These are phyloP conservation scores for Numida meleagris DNA, from an alignment of 2,113 vertebrate genomes.

Conservation along the genomic window DNA sequence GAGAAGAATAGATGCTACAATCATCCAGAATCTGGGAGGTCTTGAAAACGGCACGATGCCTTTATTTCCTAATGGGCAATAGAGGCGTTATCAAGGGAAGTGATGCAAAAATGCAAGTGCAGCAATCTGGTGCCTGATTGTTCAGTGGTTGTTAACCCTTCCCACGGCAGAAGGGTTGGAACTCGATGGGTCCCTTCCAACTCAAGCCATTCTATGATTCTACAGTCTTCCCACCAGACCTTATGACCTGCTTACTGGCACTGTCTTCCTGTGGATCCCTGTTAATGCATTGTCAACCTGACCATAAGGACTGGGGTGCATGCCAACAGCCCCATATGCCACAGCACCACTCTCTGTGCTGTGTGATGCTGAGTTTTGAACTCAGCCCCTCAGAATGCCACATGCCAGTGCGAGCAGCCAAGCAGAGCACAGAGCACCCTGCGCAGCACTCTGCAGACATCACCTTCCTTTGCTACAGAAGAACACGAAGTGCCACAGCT, in stretches of 20 bases:
- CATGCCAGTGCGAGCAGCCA: rapidly evolving
- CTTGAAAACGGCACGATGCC: not conserved
- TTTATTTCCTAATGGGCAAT: rapidly evolving
- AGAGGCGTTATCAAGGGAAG: not conserved
- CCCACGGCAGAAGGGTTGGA: too few species aligned
- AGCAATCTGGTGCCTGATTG: too few species aligned
- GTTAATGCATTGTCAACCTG: rapidly evolving
- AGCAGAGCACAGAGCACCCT: not conserved
- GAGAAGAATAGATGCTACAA: not conserved
- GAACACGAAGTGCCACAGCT: not conserved
- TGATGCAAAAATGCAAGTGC: not conserved
- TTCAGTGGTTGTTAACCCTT: too few species aligned
- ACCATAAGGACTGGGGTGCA: not conserved
- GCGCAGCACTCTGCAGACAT: rapidly evolving
- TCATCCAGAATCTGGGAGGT: not conserved
- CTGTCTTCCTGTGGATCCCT: rapidly evolving
- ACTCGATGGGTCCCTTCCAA: too few species aligned
- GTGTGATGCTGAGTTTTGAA: not conserved
- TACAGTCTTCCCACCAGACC: not conserved
- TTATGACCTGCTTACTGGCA: not conserved
- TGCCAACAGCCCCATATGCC: not conserved
- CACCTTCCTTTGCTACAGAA: not conserved
- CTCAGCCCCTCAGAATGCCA: not conserved
- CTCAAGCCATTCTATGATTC: too few species aligned
- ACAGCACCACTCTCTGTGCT: rapidly evolving